Conservation (phyloP, 1,140 invertebrate genomes). For the Adelges cooleyi region DNA sequence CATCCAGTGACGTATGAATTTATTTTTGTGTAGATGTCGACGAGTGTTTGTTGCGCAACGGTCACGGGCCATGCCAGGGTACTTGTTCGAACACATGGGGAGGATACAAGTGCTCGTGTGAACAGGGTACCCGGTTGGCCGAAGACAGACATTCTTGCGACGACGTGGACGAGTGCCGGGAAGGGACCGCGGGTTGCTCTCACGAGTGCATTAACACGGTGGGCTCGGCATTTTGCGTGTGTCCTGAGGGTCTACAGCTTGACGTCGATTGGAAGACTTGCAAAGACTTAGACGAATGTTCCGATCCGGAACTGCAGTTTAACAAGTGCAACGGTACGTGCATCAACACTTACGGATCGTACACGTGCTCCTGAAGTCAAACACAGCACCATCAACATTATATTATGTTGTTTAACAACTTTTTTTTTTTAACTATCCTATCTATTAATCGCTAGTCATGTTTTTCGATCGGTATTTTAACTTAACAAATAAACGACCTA, state of each 20-base stretch:
- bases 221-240: constrained; percentile 57
- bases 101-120: constrained; percentile 50
- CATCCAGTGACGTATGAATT: neutral
- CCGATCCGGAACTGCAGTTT: constrained; percentile 33
- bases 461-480: too few species aligned
- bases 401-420: too few species aligned
- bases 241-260: constrained; percentile 49
- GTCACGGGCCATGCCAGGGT: constrained; percentile 55
- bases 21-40: constrained; percentile 44
- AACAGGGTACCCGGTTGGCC: constrained; percentile 46
- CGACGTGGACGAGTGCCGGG: constrained; percentile 51
- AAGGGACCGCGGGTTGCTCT: constrained; percentile 42
- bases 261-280: constrained; percentile 48
- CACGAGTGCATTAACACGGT: constrained; percentile 56
- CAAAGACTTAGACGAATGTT: constrained; percentile 46
- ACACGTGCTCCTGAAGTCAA: constrained; percentile 40
- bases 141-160: constrained; percentile 39
- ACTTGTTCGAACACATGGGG: constrained; percentile 51
- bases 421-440: too few species aligned
- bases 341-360: constrained; percentile 48
- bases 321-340: constrained; percentile 41
- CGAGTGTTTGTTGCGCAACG: constrained; percentile 48
- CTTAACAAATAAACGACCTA: too few species aligned
- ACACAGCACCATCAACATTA: too few species aligned
- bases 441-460: too few species aligned